Conservation (phyloP, 2,888 invertebrate species). For the Drosophila mercatorum region DNA sequence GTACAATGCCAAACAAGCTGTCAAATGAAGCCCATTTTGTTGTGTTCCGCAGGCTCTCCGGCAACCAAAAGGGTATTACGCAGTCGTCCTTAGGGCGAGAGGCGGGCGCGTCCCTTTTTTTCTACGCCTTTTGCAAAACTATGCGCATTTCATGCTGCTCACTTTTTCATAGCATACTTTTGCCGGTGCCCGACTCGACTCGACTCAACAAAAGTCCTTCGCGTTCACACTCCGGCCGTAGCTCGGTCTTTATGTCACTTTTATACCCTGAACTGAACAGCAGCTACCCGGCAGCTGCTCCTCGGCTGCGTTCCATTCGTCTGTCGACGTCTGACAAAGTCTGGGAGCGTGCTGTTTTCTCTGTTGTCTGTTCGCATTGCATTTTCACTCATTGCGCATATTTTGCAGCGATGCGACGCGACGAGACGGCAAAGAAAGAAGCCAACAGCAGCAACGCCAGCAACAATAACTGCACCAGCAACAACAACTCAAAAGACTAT, state of each 20-base stretch:
- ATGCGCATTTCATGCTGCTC: constrained; percentile 67
- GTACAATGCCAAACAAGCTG: constrained; percentile 76
- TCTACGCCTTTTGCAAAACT: constrained; percentile 55
- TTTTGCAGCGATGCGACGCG: constrained; percentile 49
- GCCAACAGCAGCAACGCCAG: constrained; percentile 31
- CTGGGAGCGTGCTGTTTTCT: constrained; percentile 65
- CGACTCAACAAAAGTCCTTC: constrained; percentile 60
- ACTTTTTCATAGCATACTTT: constrained; percentile 63
- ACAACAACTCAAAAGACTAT: constrained; percentile 19
- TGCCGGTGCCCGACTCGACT: constrained; percentile 25
- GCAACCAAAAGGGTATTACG: constrained; percentile 8
- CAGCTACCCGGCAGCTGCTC: neutral
- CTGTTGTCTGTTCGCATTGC: constrained; percentile 64
- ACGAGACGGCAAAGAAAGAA: constrained; percentile 43
- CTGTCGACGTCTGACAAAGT: constrained; percentile 72
- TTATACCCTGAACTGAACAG: neutral
- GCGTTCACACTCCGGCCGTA: constrained; percentile 62
- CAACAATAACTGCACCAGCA: constrained; percentile 16
- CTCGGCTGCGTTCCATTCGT: constrained; percentile 22
- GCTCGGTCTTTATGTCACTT: constrained; percentile 19
- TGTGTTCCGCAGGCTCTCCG: constrained; percentile 34
- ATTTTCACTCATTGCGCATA: constrained; percentile 70
- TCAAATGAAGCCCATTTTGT: constrained; percentile 77
- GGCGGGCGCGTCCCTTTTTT: constrained; percentile 20
- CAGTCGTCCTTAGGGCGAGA: neutral